phyloP scores from a whole-genome alignment of 2,888 invertebrate species.

The Proisotoma minuta region DNA sequence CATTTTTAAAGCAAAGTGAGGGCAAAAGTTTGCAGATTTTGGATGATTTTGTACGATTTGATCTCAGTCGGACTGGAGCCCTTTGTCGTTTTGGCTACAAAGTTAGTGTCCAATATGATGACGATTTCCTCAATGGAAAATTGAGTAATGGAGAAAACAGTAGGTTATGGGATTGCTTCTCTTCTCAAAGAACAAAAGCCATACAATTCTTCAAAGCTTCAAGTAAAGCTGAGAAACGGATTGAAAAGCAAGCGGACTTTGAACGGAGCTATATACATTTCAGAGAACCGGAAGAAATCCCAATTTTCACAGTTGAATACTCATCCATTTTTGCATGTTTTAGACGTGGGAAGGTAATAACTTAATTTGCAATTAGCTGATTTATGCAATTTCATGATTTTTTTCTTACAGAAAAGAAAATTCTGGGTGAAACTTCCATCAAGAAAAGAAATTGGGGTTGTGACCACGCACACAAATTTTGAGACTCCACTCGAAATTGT shows the following conservation, averaged over 20 bases:
- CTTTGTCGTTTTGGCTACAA: conserved; percentile 30
- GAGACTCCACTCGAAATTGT: background rate
- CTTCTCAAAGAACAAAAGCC: too few relatives aligned
- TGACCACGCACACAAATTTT: background rate
- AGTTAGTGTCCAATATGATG: conserved; percentile 34
- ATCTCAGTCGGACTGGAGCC: conserved; percentile 31
- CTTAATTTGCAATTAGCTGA: background rate
- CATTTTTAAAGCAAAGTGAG: conserved; percentile 13
- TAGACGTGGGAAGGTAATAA: conserved; percentile 13
- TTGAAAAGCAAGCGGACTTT: too few relatives aligned
- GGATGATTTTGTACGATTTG: conserved; percentile 36
- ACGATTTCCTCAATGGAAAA: conserved; percentile 26
- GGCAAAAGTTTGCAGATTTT: conserved; percentile 20
- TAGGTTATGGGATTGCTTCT: too few relatives aligned
- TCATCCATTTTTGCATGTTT: background rate
- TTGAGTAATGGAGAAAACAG: too few relatives aligned
- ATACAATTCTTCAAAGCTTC: too few relatives aligned
- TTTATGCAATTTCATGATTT: background rate
- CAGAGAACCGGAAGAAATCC: too few relatives aligned
- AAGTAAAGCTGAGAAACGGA: too few relatives aligned
- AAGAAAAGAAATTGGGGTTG: background rate
- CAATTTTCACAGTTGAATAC: too few relatives aligned
- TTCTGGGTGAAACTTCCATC: conserved; percentile 20
- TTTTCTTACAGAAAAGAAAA: conserved; percentile 20
- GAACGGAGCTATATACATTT: too few relatives aligned